A percentile compares a stretch with the other conserved stretches of the same genome.
Conservation (phyloP, 2,113 vertebrate genomes). For the Misgurnus mizolepis region DNA sequence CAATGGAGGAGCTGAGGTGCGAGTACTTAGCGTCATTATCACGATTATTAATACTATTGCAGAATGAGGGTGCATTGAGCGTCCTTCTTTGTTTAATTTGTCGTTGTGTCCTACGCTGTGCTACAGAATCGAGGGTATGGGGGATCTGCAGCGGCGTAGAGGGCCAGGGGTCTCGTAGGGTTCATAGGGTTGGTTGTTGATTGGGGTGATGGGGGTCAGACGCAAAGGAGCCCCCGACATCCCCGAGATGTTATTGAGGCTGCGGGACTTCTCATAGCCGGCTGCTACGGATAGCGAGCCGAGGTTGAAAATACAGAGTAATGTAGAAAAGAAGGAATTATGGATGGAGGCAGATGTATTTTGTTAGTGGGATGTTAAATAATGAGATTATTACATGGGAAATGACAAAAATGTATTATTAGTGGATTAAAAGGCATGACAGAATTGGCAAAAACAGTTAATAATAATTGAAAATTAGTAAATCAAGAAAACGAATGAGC, state of each 20-base stretch:
- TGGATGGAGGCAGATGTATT: not conserved
- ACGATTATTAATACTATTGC: slow-evolving; percentile 29
- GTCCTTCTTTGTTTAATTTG: slow-evolving; percentile 30
- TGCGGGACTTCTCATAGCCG: slow-evolving; percentile 93
- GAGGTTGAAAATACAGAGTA: not conserved
- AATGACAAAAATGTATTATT: not conserved
- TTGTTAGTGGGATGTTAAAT: not conserved
- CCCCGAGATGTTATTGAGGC: slow-evolving; percentile 91
- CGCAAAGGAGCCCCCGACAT: slow-evolving; percentile 82
- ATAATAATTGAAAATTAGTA: slow-evolving; percentile 15
- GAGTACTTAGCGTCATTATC: slow-evolving; percentile 35
- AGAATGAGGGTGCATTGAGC: slow-evolving; percentile 2
- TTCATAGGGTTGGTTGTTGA: slow-evolving; percentile 72
- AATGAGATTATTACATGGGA: not conserved
- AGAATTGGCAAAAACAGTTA: not conserved
- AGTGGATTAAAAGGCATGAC: not conserved
- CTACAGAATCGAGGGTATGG: slow-evolving; percentile 91
- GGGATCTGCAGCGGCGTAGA: slow-evolving; percentile 83
- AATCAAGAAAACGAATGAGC: slow-evolving; percentile 46
- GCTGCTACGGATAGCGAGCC: slow-evolving; percentile 56
- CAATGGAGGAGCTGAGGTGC: slow-evolving; percentile 19
- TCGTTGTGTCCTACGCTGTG: slow-evolving; percentile 12
- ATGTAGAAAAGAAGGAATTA: not conserved
- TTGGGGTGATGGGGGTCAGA: slow-evolving; percentile 81
- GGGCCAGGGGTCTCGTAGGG: slow-evolving; percentile 80